Conservation (phyloP, 2,797 vertebrate genomes). For the Emys orbicularis region DNA sequence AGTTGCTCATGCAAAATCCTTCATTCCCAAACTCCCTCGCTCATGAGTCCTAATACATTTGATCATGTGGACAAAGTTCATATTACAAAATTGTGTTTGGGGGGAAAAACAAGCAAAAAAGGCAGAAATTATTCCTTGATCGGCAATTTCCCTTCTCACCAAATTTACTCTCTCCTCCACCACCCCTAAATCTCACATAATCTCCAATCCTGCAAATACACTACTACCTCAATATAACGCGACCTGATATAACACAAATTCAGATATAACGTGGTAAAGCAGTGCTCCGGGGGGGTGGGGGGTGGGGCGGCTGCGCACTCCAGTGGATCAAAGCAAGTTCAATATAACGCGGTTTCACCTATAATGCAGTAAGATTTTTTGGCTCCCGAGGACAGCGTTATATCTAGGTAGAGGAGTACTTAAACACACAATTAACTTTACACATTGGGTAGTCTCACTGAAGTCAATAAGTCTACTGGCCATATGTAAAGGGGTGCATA, state of each 20-base stretch:
- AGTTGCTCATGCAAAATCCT: conserved; percentile 12
- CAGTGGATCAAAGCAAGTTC: no score
- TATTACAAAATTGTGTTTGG: background rate
- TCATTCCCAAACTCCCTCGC: background rate
- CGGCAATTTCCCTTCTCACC: background rate
- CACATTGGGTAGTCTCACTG: background rate
- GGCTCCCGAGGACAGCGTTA: no score
- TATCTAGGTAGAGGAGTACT: background rate
- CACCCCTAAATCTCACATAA: background rate
- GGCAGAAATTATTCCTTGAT: background rate
- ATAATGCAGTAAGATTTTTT: no score
- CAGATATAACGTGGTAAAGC: no score
- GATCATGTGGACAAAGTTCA: background rate
- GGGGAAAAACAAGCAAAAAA: background rate
- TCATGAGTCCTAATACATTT: background rate
- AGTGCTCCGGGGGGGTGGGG: no score
- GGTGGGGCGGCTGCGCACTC: no score
- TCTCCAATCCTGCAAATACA: background rate
- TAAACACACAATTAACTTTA: background rate
- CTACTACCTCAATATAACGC: no score
- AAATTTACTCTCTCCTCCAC: background rate
- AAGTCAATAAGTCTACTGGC: background rate
- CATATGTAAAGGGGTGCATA: background rate
- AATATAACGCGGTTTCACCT: no score
- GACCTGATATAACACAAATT: no score